These are phyloP conservation scores for Cordilura impudica DNA, from an alignment of 2,888 invertebrate species.

Conservation along the genomic window DNA sequence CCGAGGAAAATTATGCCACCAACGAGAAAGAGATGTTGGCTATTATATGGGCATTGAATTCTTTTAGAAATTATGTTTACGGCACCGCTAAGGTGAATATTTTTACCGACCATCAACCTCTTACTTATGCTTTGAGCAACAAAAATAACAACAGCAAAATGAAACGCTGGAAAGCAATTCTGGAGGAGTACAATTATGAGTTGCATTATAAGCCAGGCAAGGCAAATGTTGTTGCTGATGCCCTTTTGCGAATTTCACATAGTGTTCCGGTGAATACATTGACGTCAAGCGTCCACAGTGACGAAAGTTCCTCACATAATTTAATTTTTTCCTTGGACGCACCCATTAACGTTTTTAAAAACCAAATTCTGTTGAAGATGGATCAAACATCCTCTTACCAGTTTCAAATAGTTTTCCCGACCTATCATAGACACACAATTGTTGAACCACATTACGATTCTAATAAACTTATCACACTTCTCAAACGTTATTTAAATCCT, in stretches of 20 bases:
- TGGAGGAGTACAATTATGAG: too few species aligned
- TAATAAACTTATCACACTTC: too few species aligned
- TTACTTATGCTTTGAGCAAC: conserved; percentile 27
- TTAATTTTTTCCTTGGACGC: neutral
- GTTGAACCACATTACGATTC: too few species aligned
- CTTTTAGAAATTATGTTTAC: conserved; percentile 22
- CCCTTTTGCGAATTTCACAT: conserved; percentile 14
- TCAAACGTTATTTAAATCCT: too few species aligned
- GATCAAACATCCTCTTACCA: neutral
- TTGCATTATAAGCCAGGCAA: conserved; percentile 31
- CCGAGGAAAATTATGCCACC: conserved; percentile 17
- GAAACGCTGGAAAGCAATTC: conserved; percentile 33
- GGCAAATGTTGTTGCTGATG: conserved; percentile 33
- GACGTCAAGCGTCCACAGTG: neutral
- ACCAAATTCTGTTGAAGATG: neutral
- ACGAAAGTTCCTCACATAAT: conserved; percentile 5
- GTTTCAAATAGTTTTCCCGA: too few species aligned
- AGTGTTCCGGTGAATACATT: neutral
- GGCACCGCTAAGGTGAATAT: conserved; percentile 23
- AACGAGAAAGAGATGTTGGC: conserved; percentile 49
- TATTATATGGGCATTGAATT: conserved; percentile 30
- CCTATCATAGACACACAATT: too few species aligned
- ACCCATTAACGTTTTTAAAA: neutral
- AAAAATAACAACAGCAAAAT: conserved; percentile 39
- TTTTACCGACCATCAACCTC: conserved; percentile 39